Conservation (phyloP, 2,888 invertebrate genomes). For the Neria commutata region DNA sequence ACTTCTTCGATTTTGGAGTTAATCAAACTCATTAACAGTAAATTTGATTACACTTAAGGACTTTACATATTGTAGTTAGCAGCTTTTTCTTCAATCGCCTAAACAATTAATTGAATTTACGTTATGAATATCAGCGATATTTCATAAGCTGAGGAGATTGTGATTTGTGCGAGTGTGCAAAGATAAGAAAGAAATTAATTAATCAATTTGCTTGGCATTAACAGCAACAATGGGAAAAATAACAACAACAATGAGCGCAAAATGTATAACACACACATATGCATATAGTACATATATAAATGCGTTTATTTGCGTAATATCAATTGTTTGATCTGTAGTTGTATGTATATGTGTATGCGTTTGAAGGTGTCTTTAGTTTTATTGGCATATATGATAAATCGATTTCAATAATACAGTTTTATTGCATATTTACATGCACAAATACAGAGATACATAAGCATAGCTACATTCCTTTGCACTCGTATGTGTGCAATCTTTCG, state of each 20-base stretch:
- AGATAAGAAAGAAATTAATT: constrained; percentile 32
- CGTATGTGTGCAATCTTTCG: neutral
- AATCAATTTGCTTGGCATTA: constrained; percentile 49
- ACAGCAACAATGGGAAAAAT: neutral
- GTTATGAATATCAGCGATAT: no score
- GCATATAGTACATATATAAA: neutral
- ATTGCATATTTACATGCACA: neutral
- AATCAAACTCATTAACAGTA: no score
- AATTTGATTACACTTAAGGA: no score
- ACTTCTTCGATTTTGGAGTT: no score
- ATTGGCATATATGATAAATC: neutral
- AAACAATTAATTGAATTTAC: no score
- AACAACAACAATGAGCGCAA: constrained; percentile 25
- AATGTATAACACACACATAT: neutral
- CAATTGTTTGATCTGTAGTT: neutral
- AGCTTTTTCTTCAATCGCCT: no score
- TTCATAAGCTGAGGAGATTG: no score
- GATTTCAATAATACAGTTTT: neutral
- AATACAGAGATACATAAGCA: neutral
- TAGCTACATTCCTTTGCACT: neutral
- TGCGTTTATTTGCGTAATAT: neutral
- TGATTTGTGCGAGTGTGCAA: no score
- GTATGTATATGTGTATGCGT: neutral
- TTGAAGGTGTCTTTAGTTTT: neutral
- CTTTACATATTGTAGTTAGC: no score